phyloP scores from a whole-genome alignment of 2,797 vertebrate species.

The Chaunax sp. region DNA sequence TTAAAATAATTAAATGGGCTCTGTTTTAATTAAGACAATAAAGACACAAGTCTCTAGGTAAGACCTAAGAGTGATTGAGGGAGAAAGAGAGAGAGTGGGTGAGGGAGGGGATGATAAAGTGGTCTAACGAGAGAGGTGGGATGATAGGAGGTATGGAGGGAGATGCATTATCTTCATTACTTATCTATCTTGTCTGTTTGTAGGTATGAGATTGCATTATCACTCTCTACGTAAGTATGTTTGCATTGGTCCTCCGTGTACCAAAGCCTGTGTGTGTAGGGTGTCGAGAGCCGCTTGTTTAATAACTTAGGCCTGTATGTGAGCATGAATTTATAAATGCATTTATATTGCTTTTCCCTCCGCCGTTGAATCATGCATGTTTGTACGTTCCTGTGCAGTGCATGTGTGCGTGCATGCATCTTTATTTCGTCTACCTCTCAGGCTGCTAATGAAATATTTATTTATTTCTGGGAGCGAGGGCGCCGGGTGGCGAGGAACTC shows the following conservation, averaged over 20 bases:
- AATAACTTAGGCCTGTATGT: slow-evolving; percentile 46
- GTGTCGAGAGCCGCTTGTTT: slow-evolving; percentile 32
- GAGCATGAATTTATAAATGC: slow-evolving; percentile 56
- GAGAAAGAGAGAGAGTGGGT: slow-evolving; percentile 29
- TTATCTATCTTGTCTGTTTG: slow-evolving; percentile 71
- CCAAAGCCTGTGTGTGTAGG: slow-evolving; percentile 17
- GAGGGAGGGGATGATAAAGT: slow-evolving; percentile 64
- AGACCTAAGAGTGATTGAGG: slow-evolving; percentile 67
- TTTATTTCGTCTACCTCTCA: slow-evolving; percentile 79
- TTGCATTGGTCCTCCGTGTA: slow-evolving; percentile 41
- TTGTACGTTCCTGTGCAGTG: slow-evolving; percentile 16
- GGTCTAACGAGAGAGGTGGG: slow-evolving; percentile 70
- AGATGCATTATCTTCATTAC: slow-evolving; percentile 72
- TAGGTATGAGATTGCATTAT: slow-evolving; percentile 60
- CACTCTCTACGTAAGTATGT: slow-evolving; percentile 45
- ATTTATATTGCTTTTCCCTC: slow-evolving; percentile 46
- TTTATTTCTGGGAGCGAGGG: slow-evolving; percentile 87
- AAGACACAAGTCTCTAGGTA: slow-evolving; percentile 77
- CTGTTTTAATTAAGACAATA: slow-evolving; percentile 85
- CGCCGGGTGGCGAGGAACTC: slow-evolving; percentile 69
- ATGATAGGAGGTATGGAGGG: slow-evolving; percentile 72
- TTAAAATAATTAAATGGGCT: slow-evolving; percentile 84
- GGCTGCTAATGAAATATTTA: slow-evolving; percentile 86
- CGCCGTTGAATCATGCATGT: slow-evolving; percentile 1
- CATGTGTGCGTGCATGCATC: slow-evolving; percentile 31